A percentile compares a stretch with the other conserved stretches of the same genome.
phyloP scores from a whole-genome alignment of 2,113 vertebrate genomes.

The Ammospiza caudacuta region DNA sequence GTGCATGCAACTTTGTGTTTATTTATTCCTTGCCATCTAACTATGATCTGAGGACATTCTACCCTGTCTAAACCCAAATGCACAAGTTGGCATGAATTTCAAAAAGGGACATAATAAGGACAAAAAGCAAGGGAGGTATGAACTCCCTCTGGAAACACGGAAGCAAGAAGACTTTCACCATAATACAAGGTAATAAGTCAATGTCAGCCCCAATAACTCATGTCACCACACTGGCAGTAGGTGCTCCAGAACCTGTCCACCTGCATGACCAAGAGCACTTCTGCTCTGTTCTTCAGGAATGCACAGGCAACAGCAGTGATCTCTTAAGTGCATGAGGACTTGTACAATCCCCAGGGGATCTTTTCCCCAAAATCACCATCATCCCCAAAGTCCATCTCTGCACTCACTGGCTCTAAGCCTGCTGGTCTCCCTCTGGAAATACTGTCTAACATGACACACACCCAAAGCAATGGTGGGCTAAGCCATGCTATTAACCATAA shows the following conservation, averaged over 20 bases:
- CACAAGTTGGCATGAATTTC: not conserved
- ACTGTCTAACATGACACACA: not conserved
- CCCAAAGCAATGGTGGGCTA: not conserved
- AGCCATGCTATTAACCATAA: not conserved
- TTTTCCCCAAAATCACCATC: not conserved
- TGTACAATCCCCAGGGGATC: not conserved
- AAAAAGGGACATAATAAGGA: not conserved
- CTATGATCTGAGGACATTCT: not conserved
- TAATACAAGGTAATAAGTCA: not conserved
- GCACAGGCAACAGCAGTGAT: not conserved
- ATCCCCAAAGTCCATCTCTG: not conserved
- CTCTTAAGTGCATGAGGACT: not conserved
- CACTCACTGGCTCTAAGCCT: not conserved
- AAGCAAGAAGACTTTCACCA: not conserved
- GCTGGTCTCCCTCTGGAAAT: not conserved
- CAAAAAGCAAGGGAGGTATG: not conserved
- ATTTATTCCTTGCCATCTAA: not conserved
- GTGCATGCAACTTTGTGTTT: not conserved
- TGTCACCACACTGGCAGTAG: not conserved
- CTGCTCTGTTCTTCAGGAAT: not conserved
- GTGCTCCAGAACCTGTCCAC: constrained; percentile 9
- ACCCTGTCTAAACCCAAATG: not conserved
- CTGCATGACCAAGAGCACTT: not conserved
- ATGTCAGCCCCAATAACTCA: not conserved
- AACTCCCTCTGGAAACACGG: not conserved